Evolutionary conservation across 1,140 invertebrate genomes (phyloP).

Genomic region (Bombus difficillimus): DNA sequence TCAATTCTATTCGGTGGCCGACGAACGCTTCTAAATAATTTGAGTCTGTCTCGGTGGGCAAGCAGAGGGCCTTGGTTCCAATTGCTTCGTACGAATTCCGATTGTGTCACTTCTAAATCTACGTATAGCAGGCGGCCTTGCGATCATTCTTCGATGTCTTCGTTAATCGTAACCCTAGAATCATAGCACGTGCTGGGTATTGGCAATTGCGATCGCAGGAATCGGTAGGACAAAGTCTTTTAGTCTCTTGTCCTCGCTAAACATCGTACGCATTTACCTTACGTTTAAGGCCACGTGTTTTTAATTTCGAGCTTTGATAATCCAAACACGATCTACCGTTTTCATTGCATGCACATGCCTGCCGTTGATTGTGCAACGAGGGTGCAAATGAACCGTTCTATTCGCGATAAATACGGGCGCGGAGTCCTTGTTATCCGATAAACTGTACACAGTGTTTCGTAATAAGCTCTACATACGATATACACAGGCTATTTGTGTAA

Average conservation of each 20-base stretch:
- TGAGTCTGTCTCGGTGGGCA: neutral
- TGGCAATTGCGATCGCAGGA: slow-evolving; percentile 19
- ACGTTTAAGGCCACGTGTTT: slow-evolving; percentile 56
- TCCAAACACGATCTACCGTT: slow-evolving; percentile 56
- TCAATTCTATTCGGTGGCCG: neutral
- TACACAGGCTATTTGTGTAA: no score
- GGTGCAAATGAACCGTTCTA: slow-evolving; percentile 16
- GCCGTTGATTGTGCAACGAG: slow-evolving; percentile 38
- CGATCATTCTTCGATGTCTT: slow-evolving; percentile 40
- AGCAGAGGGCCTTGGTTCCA: neutral
- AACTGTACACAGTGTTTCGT: no score
- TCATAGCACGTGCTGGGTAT: slow-evolving; percentile 37
- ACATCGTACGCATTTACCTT: slow-evolving; percentile 33
- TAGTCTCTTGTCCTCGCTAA: neutral
- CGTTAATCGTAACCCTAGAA: slow-evolving; percentile 35
- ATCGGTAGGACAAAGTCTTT: neutral
- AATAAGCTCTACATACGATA: no score
- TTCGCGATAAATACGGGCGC: neutral
- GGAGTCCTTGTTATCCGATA: no score
- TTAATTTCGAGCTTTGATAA: slow-evolving; percentile 59
- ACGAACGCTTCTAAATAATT: neutral
- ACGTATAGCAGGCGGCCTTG: slow-evolving; percentile 24
- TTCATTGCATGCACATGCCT: slow-evolving; percentile 38
- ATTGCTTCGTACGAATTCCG: slow-evolving; percentile 20
- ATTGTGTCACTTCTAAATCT: slow-evolving; percentile 35